These are phyloP conservation scores for Petroica traversi DNA, from an alignment of 2,113 vertebrate species.

Conservation along the genomic window DNA sequence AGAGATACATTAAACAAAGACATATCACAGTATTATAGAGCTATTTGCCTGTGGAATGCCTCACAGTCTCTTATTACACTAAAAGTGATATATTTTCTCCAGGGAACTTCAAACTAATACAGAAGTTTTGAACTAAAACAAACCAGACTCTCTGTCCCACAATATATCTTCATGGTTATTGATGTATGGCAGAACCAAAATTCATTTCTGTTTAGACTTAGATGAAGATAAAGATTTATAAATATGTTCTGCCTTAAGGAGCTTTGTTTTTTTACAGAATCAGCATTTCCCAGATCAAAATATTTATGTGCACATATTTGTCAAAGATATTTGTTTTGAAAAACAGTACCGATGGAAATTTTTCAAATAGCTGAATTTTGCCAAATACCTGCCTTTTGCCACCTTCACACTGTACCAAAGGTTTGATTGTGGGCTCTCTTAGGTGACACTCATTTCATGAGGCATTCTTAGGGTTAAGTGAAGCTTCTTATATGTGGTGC, in stretches of 20 bases:
- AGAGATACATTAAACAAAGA: not conserved
- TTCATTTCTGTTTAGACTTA: not conserved
- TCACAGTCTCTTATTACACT: not conserved
- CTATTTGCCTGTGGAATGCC: not conserved
- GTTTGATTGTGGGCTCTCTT: not conserved
- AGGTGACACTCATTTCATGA: not conserved
- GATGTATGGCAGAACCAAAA: not conserved
- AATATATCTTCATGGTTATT: not conserved
- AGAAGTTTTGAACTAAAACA: not conserved
- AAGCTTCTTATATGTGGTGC: not conserved
- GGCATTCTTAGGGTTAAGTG: not conserved
- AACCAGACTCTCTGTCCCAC: not conserved
- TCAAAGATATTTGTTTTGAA: not conserved
- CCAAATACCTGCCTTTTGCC: not conserved
- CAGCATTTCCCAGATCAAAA: not conserved
- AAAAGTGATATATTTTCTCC: not conserved
- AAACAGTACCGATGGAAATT: not conserved
- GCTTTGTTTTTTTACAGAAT: not conserved
- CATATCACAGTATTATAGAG: not conserved
- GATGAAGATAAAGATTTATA: not conserved
- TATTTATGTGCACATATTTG: not conserved
- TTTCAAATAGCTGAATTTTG: not conserved
- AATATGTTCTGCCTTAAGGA: not conserved
- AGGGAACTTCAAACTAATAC: not conserved
- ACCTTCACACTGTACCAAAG: not conserved